Evolutionary conservation across 2,113 vertebrate species (phyloP), one percentile per base, ranked within the genome.

Genomic region (Hepsetus odoe): DNA sequence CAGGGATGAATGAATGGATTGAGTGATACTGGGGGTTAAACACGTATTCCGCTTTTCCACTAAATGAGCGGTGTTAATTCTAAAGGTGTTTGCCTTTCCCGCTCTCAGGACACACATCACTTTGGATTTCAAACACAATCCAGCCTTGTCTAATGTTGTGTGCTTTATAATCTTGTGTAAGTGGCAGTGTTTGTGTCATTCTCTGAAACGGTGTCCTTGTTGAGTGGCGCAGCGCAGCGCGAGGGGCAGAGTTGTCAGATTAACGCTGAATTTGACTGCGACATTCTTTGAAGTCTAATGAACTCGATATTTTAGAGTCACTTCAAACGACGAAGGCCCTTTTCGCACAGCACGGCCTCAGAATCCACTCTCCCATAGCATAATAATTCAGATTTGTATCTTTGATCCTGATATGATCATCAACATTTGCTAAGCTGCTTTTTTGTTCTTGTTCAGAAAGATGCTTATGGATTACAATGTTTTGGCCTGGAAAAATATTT

Each of bases 281-380:
- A 11, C 67, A 76, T 71, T 61, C 80, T 84, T 82, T 85, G 72
- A 82, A 74, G 80, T 85, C 74, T 82, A 80, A 82, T 64, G 40
- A 77, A 80, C 69, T 70, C 55, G 26, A 81, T 55, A 58, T 79
- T 72, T 75, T 85, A 73, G 82, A 74, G 33, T 70, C 66, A 77
- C 73, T 82, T 85, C 56, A 85, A 76, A 80, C 62, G 49, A 22
- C 56, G 5, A 62, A 61, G 70, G 44, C 53, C 28, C 61, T 74
- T 51, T 74, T 18, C 4, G 62, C 58, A 71, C 49, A 71, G 1
- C 26, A 5, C 44, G 20, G 35, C 40, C 64, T 74, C 68, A 51
- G 53, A 81, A 72, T 49, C 77, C 30, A 22, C 38, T 72, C 77
- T 73, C 32, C n/a, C 35, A 61, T 40, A 30, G 66, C 79, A 69